A percentile compares a stretch with the other conserved stretches of the same genome.
Conservation (phyloP, 1,140 invertebrate genomes). For the Temnothorax nylanderi region DNA sequence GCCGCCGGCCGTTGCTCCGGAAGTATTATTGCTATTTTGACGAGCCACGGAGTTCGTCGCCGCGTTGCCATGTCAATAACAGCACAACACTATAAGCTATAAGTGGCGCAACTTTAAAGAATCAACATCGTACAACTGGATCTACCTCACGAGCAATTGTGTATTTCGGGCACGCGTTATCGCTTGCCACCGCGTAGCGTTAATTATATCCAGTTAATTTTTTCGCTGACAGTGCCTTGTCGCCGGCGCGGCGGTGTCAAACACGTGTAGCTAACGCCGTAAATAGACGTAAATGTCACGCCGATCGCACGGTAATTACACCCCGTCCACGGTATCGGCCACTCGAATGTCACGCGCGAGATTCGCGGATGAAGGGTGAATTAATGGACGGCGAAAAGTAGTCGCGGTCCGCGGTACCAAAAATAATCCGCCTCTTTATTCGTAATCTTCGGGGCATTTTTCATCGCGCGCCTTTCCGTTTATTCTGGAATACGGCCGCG, state of each 20-base stretch:
- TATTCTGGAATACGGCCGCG: constrained; percentile 16
- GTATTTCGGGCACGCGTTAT: background rate
- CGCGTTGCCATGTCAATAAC: constrained; percentile 38
- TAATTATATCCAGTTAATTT: constrained; percentile 12
- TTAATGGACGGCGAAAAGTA: constrained; percentile 12
- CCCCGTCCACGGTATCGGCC: background rate
- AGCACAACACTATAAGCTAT: constrained; percentile 13
- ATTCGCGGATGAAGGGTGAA: background rate
- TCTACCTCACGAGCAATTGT: background rate
- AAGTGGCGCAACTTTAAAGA: background rate
- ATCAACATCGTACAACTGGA: background rate
- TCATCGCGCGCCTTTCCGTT: constrained; percentile 36
- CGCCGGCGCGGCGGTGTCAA: background rate
- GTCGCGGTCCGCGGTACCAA: background rate
- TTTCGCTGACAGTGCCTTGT: background rate
- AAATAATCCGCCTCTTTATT: constrained; percentile 38
- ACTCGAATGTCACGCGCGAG: background rate
- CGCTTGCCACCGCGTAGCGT: background rate
- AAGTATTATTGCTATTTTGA: constrained; percentile 9
- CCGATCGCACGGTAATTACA: constrained; percentile 48
- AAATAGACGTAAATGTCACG: constrained; percentile 48
- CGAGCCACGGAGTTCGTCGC: background rate
- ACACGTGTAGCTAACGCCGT: background rate
- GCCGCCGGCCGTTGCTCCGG: background rate
- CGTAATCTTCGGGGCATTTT: constrained; percentile 51